These are phyloP conservation scores for Diploptera punctata DNA, from an alignment of 2,888 invertebrate genomes.

Conservation along the genomic window DNA sequence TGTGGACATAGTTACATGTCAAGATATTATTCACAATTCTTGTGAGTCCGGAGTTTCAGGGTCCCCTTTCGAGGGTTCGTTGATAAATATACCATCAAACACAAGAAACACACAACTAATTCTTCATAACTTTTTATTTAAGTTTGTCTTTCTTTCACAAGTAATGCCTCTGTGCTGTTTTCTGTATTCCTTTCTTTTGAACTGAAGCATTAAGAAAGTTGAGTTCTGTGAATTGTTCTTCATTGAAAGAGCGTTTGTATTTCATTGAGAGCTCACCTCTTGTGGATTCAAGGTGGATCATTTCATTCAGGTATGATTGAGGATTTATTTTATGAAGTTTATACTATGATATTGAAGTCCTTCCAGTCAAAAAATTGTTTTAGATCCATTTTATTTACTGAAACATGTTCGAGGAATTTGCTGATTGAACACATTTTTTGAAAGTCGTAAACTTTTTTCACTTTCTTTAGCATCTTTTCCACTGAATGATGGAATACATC, in stretches of 20 bases:
- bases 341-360: neutral
- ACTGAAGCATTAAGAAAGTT: neutral
- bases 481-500: neutral
- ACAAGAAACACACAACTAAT: no score
- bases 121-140: no score
- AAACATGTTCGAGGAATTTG: conserved; percentile 9
- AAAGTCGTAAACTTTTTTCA: neutral
- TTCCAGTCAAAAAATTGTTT: neutral
- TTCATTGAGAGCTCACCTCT: neutral
- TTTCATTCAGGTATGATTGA: conserved; percentile 1
- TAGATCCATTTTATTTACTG: neutral
- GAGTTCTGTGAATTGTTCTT: neutral
- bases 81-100: no score
- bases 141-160: neutral
- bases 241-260: neutral
- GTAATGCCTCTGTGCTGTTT: neutral
- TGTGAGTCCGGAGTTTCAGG: no score
- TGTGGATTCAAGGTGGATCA: neutral
- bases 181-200: neutral
- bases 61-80: no score
- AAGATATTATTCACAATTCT: no score
- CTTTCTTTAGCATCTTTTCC: neutral
- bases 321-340: neutral
- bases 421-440: neutral
- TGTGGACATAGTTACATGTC: no score